These are phyloP conservation scores for Corvus cornix DNA, from an alignment of 2,113 vertebrate genomes.

Conservation along the genomic window DNA sequence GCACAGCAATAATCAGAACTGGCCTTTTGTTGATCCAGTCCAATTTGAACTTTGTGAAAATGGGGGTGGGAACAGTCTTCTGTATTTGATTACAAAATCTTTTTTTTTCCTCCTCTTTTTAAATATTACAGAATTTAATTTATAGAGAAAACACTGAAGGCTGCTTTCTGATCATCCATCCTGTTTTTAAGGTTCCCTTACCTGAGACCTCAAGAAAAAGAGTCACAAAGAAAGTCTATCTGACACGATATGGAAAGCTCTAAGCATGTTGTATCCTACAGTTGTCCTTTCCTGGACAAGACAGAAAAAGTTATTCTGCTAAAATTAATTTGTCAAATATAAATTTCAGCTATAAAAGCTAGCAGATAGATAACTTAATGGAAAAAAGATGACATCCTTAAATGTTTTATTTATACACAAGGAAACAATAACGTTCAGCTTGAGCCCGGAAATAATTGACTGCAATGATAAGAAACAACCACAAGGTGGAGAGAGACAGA, in stretches of 20 bases:
- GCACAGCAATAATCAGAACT: neutral
- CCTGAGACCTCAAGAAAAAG: neutral
- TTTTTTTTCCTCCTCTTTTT: accelerated
- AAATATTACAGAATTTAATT: neutral
- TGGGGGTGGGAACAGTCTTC: neutral
- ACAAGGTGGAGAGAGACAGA: conserved; percentile 16
- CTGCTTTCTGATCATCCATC: neutral
- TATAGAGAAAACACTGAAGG: neutral
- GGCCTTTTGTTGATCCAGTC: neutral
- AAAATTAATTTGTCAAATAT: neutral
- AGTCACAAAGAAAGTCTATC: neutral
- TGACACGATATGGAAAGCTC: neutral
- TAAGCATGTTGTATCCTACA: neutral
- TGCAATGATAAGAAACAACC: neutral
- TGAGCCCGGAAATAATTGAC: neutral
- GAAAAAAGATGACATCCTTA: neutral
- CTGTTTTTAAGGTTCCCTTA: neutral
- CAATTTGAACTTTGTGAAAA: neutral
- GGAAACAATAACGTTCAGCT: neutral
- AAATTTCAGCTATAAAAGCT: neutral
- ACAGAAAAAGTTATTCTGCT: neutral
- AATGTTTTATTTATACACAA: neutral
- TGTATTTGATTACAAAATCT: neutral
- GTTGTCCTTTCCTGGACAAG: neutral
- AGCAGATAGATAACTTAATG: neutral